Percentiles rank a stretch among this genome's conserved stretches.
phyloP scores from a whole-genome alignment of 2,888 invertebrate genomes.

The Leptinotarsa rubiginosa region DNA sequence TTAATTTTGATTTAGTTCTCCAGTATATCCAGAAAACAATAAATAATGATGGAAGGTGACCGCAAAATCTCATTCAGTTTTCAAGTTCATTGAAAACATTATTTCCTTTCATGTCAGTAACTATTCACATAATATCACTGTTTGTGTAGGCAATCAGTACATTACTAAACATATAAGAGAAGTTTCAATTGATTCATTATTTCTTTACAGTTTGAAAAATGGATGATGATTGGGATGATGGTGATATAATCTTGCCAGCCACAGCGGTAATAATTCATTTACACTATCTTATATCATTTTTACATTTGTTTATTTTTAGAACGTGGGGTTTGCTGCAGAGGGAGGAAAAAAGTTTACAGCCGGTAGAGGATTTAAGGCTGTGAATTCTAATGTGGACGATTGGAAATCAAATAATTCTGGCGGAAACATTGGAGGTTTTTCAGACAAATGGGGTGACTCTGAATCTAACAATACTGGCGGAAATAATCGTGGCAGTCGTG shows the following conservation, averaged over 20 bases:
- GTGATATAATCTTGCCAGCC: constrained; percentile 5
- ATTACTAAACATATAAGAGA: too few relatives aligned
- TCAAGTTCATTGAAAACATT: too few relatives aligned
- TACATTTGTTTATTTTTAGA: constrained; percentile 23
- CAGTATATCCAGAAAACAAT: too few relatives aligned
- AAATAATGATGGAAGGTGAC: too few relatives aligned
- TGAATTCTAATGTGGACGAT: constrained; percentile 48
- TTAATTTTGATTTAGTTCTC: too few relatives aligned
- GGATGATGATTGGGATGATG: constrained; percentile 43
- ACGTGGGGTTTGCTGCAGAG: constrained; percentile 63
- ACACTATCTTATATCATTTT: constrained; percentile 3
- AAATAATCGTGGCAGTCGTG: constrained; percentile 62
- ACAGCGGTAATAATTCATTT: constrained; percentile 30
- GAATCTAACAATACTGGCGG: constrained; percentile 35
- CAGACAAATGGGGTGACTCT: constrained; percentile 44
- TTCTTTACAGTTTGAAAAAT: constrained; percentile 23
- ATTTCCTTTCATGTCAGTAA: too few relatives aligned
- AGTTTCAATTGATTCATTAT: neutral
- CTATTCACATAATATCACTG: too few relatives aligned
- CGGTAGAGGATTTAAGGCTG: constrained; percentile 69
- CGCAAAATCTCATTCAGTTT: too few relatives aligned
- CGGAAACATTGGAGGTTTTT: constrained; percentile 41
- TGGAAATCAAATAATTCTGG: constrained; percentile 38
- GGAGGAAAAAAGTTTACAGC: constrained; percentile 69
- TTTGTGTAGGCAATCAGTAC: too few relatives aligned